These are phyloP conservation scores for Alviniconcha strummeri DNA, from an alignment of 2,888 invertebrate genomes.

Conservation along the genomic window DNA sequence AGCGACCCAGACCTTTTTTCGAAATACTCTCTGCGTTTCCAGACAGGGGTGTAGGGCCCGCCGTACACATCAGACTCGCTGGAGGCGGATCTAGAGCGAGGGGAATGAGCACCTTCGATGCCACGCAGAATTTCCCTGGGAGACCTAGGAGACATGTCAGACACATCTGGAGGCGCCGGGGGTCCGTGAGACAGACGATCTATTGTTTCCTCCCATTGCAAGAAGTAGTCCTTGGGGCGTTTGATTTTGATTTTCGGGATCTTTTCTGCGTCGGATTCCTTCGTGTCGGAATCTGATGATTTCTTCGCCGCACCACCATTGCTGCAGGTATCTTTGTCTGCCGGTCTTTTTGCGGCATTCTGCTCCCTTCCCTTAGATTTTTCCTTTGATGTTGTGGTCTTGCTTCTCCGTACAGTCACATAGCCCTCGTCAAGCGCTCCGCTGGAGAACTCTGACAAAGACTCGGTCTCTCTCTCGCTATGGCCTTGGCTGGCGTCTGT, in stretches of 20 bases:
- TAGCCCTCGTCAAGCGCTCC: constrained; percentile 32
- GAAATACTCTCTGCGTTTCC: constrained; percentile 1
- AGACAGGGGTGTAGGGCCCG: background rate
- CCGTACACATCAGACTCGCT: background rate
- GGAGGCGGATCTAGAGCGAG: background rate
- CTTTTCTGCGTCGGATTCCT: constrained; percentile 24
- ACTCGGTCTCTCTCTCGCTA: constrained; percentile 42
- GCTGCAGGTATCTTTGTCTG: background rate
- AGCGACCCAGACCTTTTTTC: constrained; percentile 6
- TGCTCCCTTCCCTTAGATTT: background rate
- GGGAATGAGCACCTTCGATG: background rate
- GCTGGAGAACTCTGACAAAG: constrained; percentile 41
- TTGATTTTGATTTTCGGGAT: constrained; percentile 40
- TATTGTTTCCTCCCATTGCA: constrained; percentile 48
- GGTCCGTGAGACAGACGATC: constrained; percentile 45
- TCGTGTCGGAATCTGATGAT: background rate
- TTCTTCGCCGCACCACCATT: background rate
- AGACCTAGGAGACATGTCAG: constrained; percentile 28
- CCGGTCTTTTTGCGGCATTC: background rate
- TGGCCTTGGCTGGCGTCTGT: constrained; percentile 46
- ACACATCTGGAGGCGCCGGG: constrained; percentile 9
- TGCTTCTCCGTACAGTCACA: background rate
- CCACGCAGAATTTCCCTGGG: constrained; percentile 13
- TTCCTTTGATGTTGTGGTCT: background rate
- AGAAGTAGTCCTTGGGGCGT: constrained; percentile 46